Evolutionary conservation across 2,888 invertebrate species (phyloP), one percentile per base, ranked within the genome.

Genomic region (Tridacna gigas): DNA sequence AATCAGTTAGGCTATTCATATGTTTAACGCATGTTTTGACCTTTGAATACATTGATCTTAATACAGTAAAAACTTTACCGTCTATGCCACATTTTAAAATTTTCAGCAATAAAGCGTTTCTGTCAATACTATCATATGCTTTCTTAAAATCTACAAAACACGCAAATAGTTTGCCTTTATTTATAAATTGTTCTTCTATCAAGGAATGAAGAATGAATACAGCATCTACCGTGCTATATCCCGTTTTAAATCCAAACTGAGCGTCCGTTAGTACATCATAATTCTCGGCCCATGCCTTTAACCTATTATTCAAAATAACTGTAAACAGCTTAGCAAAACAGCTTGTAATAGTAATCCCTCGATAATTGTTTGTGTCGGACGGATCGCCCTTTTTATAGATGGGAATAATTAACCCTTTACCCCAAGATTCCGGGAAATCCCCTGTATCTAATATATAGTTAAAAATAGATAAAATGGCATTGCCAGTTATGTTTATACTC

Each of bases 271-370:
- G 45, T 12, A 69, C 25, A 45, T 37, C 69, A 45, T 25, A 47
- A 7, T 69, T 18, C 28, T 69, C 69, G 5, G 69, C 18, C 69
- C 45, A 69, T 20, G 15, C n/a, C 7, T 45, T 47, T n/a, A 69
- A n/a, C 20, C 47, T 22, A 45, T 45, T 69, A 20, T 69, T 69
- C 20, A 69, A 69, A 47, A 69, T 48, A 69, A 45, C 48, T n/a
- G 69, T 69, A 69, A 69, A 69, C 9, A 45, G 69, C 69, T 69
- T 69, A n/a, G 69, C 45, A 37, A 69, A 69, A 45, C 69, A 69
- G 22, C 69, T 69, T 15, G 48, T 48, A 12, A 47, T 13, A 12
- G 69, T 37, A 45, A 69, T 69, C 18, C 69, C 69, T 22, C 69
- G 37, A 28, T 69, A 69, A 47, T 69, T 69, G 45, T 69, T 69